Evolutionary conservation across 2,888 invertebrate species (phyloP), one percentile per base, ranked within the genome.

Genomic region (Ferdinandea cuprea): DNA sequence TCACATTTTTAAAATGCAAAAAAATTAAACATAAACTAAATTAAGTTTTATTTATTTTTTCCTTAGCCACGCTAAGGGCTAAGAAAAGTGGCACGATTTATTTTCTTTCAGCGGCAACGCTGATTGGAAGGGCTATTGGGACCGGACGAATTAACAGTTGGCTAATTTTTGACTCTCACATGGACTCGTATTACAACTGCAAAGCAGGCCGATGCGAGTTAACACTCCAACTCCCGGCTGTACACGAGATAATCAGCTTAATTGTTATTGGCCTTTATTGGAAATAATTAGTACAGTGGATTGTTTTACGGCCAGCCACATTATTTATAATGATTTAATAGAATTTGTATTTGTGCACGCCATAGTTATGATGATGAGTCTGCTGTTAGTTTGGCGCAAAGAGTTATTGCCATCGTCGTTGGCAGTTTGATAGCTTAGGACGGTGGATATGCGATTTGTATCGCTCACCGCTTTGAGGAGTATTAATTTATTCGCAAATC

Each of bases 291-390:
- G 83, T 83, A 61, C 73, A 63, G 61, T 73, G 77, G 63, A 68
- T 73, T 72, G 83, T 68, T 83, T 83, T 68, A 50, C 61, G 83
- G 80, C 48, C 19, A 63, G 35, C 83, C 78, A 52, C 54, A 78
- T 83, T 78, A 83, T 83, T 83, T 83, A 78, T 83, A 73, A 83
- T 83, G 78, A 83, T 78, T 78, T 83, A 83, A 83, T 83, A 78
- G 78, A 83, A 83, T 68, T 72, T 68, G 54, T 63, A 73, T 68
- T 63, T 78, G 73, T 68, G 56, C 30, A 19, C 19, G 8, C 11
- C 8, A 37, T 46, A 28, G 58, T 25, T 50, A 54, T 58, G 59
- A 52, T 40, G 44, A 50, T 46, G 52, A 21, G 50, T 30, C 50
- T 56, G 3, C 2, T 5, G 59, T 50, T 66, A 61, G 79, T 50